These are phyloP conservation scores for Oryzias dopingdopingensis DNA, from an alignment of 2,797 vertebrate genomes.

Conservation along the genomic window DNA sequence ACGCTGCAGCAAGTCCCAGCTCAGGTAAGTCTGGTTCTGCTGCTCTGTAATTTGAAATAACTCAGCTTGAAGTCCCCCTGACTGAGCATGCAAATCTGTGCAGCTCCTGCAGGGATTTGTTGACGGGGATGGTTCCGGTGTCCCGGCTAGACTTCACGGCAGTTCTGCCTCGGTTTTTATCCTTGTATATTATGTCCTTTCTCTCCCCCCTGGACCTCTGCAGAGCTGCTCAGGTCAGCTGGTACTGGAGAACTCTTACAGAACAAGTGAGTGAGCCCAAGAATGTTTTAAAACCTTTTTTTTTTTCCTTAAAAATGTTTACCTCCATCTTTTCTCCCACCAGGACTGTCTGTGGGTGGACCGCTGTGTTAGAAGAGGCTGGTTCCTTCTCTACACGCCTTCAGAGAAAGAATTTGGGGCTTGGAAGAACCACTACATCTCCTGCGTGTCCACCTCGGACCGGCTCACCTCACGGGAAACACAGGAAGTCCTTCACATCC, in stretches of 20 bases:
- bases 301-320: conserved; percentile 25
- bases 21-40: conserved; percentile 73
- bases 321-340: no score
- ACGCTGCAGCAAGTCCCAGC: conserved; percentile 79
- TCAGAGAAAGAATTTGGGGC: conserved; percentile 74
- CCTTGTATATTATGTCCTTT: conserved; percentile 85
- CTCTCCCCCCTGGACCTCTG: conserved; percentile 83
- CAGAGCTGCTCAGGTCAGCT: conserved; percentile 81
- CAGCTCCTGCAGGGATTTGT: conserved; percentile 78
- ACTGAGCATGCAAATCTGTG: neutral
- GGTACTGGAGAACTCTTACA: conserved; percentile 86
- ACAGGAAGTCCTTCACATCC: conserved; percentile 65
- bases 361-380: conserved; percentile 77
- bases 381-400: conserved; percentile 81
- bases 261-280: conserved; percentile 79
- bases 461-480: conserved; percentile 76
- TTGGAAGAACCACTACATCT: conserved; percentile 81
- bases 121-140: conserved; percentile 75
- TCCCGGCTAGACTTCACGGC: conserved; percentile 79
- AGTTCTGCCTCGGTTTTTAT: conserved; percentile 81
- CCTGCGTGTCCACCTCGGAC: conserved; percentile 74
- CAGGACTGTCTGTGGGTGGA: conserved; percentile 83
- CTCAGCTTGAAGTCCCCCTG: neutral
- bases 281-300: neutral
- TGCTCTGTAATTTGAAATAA: neutral